A percentile compares a stretch with the other conserved stretches of the same genome.
phyloP scores from a whole-genome alignment of 2,113 vertebrate genomes.

The Phaethornis superciliosus region DNA sequence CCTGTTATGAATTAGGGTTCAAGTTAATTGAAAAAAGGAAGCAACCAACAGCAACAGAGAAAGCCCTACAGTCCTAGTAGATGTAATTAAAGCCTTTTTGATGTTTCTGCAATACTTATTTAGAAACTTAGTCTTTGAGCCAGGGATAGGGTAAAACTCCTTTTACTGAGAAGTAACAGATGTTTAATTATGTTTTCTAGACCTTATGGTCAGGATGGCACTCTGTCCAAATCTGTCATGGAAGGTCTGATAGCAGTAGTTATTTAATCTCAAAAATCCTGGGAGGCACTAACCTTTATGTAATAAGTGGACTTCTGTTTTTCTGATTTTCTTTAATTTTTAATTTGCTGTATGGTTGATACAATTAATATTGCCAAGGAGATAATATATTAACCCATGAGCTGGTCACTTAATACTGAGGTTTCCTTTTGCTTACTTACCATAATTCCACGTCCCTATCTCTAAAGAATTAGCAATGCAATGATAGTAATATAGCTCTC shows the following conservation, averaged over 20 bases:
- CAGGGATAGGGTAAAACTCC: neutral
- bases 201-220: neutral
- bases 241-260: neutral
- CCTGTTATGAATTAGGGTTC: neutral
- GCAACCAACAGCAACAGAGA: neutral
- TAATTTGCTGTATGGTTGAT: neutral
- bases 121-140: neutral
- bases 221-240: neutral
- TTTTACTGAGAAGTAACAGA: neutral
- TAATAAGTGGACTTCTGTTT: neutral
- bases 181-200: neutral
- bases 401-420: neutral
- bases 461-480: neutral
- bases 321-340: neutral
- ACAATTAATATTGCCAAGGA: neutral
- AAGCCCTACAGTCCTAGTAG: neutral
- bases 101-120: neutral
- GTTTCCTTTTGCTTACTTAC: neutral
- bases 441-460: neutral
- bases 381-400: neutral
- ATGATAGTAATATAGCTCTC: neutral
- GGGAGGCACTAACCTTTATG: neutral
- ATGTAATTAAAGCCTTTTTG: neutral
- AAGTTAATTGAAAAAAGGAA: neutral
- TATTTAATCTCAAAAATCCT: neutral